phyloP scores from a whole-genome alignment of 1,140 invertebrate genomes.

The Colletes gigas region DNA sequence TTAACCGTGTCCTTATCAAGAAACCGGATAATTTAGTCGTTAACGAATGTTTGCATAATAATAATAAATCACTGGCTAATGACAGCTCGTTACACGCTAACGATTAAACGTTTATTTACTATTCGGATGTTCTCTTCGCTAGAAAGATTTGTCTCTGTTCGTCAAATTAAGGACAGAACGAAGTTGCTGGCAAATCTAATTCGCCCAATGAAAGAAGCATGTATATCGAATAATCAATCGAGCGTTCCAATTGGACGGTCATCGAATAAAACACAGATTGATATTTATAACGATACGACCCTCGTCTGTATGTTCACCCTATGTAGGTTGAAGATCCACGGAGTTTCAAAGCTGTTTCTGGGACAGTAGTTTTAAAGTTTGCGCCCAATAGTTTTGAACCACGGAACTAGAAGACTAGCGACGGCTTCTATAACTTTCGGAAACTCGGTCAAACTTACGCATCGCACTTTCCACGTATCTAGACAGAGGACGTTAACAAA shows the following conservation, averaged over 20 bases:
- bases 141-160: background rate
- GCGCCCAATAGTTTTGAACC: constrained; percentile 39
- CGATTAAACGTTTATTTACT: background rate
- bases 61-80: too few species aligned
- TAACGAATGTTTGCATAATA: too few species aligned
- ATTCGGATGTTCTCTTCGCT: too few species aligned
- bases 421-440: constrained; percentile 25
- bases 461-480: background rate
- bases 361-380: constrained; percentile 47
- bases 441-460: constrained; percentile 55
- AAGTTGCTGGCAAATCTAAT: background rate
- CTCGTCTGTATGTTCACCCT: constrained; percentile 12
- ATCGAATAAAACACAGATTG: background rate
- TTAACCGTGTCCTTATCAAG: too few species aligned
- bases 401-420: background rate
- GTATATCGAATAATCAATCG: background rate
- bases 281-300: background rate
- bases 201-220: background rate
- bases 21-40: too few species aligned
- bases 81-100: too few species aligned
- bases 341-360: constrained; percentile 46
- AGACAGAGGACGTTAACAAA: constrained; percentile 21
- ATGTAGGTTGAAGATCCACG: constrained; percentile 52
- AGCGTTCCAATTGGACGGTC: background rate
- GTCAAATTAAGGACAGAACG: background rate